Evolutionary conservation across 2,797 vertebrate species (phyloP).

Genomic region (Pangasius djambal): DNA sequence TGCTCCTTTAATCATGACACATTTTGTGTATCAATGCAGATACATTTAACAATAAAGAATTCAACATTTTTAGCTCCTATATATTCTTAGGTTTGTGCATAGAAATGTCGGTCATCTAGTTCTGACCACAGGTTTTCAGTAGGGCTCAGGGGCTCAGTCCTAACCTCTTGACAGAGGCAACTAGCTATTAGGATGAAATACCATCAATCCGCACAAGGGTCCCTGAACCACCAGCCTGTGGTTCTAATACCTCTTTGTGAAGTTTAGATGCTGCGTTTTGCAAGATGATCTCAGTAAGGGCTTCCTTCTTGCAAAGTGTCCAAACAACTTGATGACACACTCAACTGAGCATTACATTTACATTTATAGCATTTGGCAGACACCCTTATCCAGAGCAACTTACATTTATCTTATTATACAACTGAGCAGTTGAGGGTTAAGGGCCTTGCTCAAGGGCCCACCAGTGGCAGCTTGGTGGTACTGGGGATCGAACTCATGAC

Average conservation of each 20-base stretch:
- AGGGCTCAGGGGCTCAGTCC: neutral
- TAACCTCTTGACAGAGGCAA: neutral
- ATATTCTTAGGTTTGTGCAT: neutral
- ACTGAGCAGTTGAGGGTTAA: too few species aligned
- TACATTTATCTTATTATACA: too few species aligned
- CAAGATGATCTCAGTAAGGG: neutral
- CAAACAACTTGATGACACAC: neutral
- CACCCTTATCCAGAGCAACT: too few species aligned
- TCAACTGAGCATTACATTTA: too few species aligned
- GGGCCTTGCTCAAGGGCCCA: too few species aligned
- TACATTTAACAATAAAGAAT: neutral
- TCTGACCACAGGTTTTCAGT: neutral
- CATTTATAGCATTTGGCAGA: too few species aligned
- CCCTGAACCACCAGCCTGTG: neutral
- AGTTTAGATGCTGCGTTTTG: neutral
- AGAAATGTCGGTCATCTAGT: neutral
- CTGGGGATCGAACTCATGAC: too few species aligned
- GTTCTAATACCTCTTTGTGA: neutral
- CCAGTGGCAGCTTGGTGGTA: too few species aligned
- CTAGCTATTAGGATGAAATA: neutral
- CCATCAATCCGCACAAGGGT: neutral
- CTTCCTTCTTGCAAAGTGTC: neutral
- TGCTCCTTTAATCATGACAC: neutral
- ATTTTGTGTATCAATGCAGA: neutral
- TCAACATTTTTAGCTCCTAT: neutral